phyloP scores from a whole-genome alignment of 2,888 invertebrate genomes.

The Bembecia ichneumoniformis region DNA sequence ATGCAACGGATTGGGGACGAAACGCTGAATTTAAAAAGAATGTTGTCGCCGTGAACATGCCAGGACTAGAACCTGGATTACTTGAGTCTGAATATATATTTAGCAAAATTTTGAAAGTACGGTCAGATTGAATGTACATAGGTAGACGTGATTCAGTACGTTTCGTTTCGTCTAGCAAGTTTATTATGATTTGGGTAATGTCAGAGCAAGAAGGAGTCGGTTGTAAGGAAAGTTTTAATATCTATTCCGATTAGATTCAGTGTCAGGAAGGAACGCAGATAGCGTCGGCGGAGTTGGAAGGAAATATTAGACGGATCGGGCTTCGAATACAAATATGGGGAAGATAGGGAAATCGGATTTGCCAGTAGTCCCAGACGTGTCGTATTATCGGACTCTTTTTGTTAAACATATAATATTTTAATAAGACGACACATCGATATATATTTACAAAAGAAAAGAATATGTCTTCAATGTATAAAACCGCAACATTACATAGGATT shows the following conservation, averaged over 20 bases:
- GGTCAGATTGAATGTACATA: too few species aligned
- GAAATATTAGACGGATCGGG: constrained; percentile 70
- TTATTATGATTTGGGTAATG: constrained; percentile 28
- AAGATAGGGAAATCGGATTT: constrained; percentile 70
- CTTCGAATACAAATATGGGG: constrained; percentile 70
- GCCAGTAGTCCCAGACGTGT: constrained; percentile 62
- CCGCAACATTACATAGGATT: too few species aligned
- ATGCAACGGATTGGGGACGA: too few species aligned
- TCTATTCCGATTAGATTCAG: constrained; percentile 73
- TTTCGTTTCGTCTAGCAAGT: neutral
- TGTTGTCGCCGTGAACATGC: too few species aligned
- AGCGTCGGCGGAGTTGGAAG: constrained; percentile 63
- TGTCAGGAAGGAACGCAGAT: constrained; percentile 69
- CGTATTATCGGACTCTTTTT: constrained; percentile 64
- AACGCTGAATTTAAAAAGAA: too few species aligned
- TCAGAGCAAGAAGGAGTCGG: constrained; percentile 39
- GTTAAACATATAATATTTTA: constrained; percentile 54
- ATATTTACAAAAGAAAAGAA: neutral
- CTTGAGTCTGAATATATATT: too few species aligned
- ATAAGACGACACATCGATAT: constrained; percentile 24
- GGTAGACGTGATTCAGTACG: too few species aligned
- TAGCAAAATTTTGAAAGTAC: too few species aligned
- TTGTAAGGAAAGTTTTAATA: constrained; percentile 70
- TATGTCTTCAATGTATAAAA: too few species aligned
- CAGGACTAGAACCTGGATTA: too few species aligned